Evolutionary conservation across 2,797 vertebrate genomes (phyloP), one percentile per base, ranked within the genome.

Genomic region (Arremon brunneinucha): DNA sequence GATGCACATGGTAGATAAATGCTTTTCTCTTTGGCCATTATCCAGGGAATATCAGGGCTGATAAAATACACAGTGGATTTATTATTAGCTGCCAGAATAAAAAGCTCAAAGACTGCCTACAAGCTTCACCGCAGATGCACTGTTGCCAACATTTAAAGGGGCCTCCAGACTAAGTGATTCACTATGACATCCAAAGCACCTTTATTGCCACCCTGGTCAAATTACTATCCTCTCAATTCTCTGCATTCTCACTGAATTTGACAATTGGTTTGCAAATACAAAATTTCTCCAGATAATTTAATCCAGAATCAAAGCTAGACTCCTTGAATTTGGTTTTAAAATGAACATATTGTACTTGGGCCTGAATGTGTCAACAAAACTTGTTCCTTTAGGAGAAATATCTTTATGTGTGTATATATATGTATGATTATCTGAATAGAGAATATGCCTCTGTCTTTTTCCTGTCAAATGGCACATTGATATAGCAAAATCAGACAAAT

Each of bases 1-100:
- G 88, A 97, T 94, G 80, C 93, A 95, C 75, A 65, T 93, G 94
- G 74, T 81, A 85, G 88, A 95, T 89, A 96, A 97, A 95, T 85
- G 32, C 7, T 89, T 96, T 95, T 83, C 49, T 65, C 68, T 74
- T 89, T 96, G 92, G 89, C 83, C 22, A 41, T 83, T 91, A 50
- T 63, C 85, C 96, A 97, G 53, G 80, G 53, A 85, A 84, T 93
- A 93, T 77, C 77, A 67, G 30, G 43, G 53, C 26, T 90, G 83
- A 91, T 89, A 95, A 96, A 95, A 91, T 77, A 82, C 62, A 53
- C 44, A 26, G 69, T 65, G 18, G n/a, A 91, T 92, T 95, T 96
- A 84, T 86, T 80, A 88, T 92, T 86, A 90, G 57, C 60, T 93
- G 72, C 80, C 87, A 89, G 52, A 95, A 89, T 81, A 88, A 94